These are phyloP conservation scores for Cactoblastis cactorum DNA, from an alignment of 2,888 invertebrate genomes.

Conservation along the genomic window DNA sequence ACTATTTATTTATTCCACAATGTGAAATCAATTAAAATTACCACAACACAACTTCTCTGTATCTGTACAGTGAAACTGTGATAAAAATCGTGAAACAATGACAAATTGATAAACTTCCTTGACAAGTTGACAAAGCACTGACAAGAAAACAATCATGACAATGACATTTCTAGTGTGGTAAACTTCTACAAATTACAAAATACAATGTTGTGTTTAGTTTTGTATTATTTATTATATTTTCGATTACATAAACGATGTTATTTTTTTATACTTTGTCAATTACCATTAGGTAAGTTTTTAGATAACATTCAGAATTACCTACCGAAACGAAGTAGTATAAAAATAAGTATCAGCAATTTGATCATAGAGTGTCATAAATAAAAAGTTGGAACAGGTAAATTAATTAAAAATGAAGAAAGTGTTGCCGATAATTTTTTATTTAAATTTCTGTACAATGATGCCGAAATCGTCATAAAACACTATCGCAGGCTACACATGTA, in stretches of 20 bases:
- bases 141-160: slow-evolving; percentile 1
- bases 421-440: slow-evolving; percentile 63
- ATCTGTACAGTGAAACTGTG: slow-evolving; percentile 15
- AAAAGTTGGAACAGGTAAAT: too few species aligned
- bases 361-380: too few species aligned
- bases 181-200: slow-evolving; percentile 33
- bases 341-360: too few species aligned
- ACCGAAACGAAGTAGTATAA: too few species aligned
- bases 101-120: background rate
- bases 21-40: slow-evolving; percentile 18
- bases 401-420: slow-evolving; percentile 58
- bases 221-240: too few species aligned
- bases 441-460: slow-evolving; percentile 63
- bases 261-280: too few species aligned
- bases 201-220: too few species aligned
- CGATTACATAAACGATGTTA: too few species aligned
- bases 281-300: too few species aligned
- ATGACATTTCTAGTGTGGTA: background rate
- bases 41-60: slow-evolving; percentile 24
- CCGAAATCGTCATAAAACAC: slow-evolving; percentile 45
- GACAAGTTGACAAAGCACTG: slow-evolving; percentile 1
- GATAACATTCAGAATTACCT: too few species aligned
- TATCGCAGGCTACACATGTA: slow-evolving; percentile 33
- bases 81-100: background rate
- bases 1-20: slow-evolving; percentile 20